Base-by-base conservation (phyloP, 1,140 invertebrate genomes). In the Drosophila paulistorum region DNA sequence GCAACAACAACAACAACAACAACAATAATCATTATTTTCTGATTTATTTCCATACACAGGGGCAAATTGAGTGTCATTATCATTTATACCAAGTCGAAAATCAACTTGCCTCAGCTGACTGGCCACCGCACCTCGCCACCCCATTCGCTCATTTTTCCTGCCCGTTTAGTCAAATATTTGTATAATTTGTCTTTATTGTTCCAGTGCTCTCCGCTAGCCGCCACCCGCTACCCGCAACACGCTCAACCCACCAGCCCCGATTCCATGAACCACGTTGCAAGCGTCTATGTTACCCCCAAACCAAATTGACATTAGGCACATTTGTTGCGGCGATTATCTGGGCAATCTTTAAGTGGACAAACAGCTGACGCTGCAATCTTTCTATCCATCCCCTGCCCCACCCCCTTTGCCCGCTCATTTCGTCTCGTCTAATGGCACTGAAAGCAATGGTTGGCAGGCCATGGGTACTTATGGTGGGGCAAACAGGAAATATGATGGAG, bases 161-260 rank as follows among this genome's bases (percentile, higher is more conserved):
- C 51, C 42, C 62, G 74, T 64, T 77, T 77, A 71, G 74, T 77
- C 74, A 78, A 82, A 82, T 82, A 82, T 82, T 82, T 82, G 79
- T 82, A 82, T 78, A 82, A 82, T 82, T 82, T 82, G 80, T 83
- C 76, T 83, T 83, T 83, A 83, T 83, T 83, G 80, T 83, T 81
- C 45, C 17, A 51, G 45, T 51, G 3, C 17, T 51, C 9, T 4
- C 17, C 17, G 7, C 17, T 20, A 7, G 9, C 45, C 7, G 7
- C 45, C 1, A 23, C 20, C 7, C 17, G 7, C 17, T 20, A 7
- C 17, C 45, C 7, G 2, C 17, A 10, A 7, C 17, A 17, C 7
- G 2, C 45, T 17, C 17, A 17, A n/a, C n/a, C 17, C 17, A 17
- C 17, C 17, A 17, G 17, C 17, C 17, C 17, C 17, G 17, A 17